Evolutionary conservation across 2,797 vertebrate species (phyloP), one percentile per base, ranked within the genome.

Genomic region (Choloepus didactylus): DNA sequence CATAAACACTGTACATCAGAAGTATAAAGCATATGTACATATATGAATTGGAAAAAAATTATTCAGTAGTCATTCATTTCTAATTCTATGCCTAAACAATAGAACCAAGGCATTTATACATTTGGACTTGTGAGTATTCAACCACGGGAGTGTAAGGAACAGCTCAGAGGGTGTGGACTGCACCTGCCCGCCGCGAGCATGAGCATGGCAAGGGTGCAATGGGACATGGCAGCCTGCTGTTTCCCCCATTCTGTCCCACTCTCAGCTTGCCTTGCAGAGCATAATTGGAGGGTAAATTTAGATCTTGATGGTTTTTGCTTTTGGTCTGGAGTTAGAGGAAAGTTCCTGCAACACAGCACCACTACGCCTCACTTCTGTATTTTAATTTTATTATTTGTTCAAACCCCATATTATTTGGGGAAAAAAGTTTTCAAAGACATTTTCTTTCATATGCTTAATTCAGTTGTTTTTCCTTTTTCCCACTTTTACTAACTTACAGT

Each of bases 341-440:
- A 81, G 59, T 4, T 81, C 51, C 16, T 70, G 6, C 3, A 46
- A 14, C 2, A 19, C 14, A n/a, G 54, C 5, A 31, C 27, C 2
- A 23, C 14, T 64, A 1, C 77, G 7, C 60, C 77, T 86, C 56
- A 35, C 81, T 60, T 84, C 14, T 79, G 9, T 59, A 44, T 69
- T 87, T 85, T n/a, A n/a, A 54, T 83, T 67, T 19, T 75, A 29
- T 87, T 54, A 76, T 83, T 91, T 87, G n/a, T 69, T 94, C 81
- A 49, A 75, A 49, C 4, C 3, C 5, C 3, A 21, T 60, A 2
- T 64, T 87, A 19, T 85, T 77, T 80, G 31, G 49, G 49, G 69
- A n/a, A 31, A 69, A 59, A 67, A 8, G 12, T 27, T 59, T 88
- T 70, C 44, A 75, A 19, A 44, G 9, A 6, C 67, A 4, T 69